A percentile compares a stretch with the other conserved stretches of the same genome.
These are phyloP conservation scores for Tinea semifulvella DNA, from an alignment of 2,888 invertebrate species.

Conservation along the genomic window DNA sequence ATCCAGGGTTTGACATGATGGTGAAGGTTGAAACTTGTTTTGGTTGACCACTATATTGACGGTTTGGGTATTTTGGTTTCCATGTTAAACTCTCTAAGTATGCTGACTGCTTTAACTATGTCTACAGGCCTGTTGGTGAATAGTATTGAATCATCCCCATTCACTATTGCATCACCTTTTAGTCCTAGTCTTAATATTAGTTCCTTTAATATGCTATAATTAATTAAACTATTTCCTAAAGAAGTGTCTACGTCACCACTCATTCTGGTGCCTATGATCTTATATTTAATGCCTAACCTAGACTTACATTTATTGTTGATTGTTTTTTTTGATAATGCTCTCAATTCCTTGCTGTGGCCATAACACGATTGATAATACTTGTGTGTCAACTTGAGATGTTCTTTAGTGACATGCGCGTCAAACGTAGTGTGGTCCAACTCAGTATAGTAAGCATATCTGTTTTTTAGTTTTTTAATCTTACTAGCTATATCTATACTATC, in stretches of 20 bases:
- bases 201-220: not conserved
- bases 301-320: not conserved
- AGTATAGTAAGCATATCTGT: not conserved
- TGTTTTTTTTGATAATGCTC: not conserved
- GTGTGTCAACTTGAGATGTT: not conserved
- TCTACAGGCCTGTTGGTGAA: no score
- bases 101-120: no score
- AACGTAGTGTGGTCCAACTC: not conserved
- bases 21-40: no score
- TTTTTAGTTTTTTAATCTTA: not conserved
- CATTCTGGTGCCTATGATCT: not conserved
- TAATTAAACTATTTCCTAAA: not conserved
- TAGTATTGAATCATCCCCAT: no score
- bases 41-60: no score
- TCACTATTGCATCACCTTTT: not conserved
- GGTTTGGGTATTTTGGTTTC: no score
- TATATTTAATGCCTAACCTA: not conserved
- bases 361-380: not conserved
- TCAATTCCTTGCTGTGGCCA: not conserved
- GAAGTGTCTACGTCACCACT: not conserved
- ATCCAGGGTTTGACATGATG: no score
- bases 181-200: not conserved
- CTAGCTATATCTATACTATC: not conserved
- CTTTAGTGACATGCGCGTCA: not conserved
- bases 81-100: no score